Percentiles rank a stretch among this genome's conserved stretches.
Evolutionary conservation across 1,140 invertebrate genomes (phyloP).

Genomic region (Lasaia peninsularis): DNA sequence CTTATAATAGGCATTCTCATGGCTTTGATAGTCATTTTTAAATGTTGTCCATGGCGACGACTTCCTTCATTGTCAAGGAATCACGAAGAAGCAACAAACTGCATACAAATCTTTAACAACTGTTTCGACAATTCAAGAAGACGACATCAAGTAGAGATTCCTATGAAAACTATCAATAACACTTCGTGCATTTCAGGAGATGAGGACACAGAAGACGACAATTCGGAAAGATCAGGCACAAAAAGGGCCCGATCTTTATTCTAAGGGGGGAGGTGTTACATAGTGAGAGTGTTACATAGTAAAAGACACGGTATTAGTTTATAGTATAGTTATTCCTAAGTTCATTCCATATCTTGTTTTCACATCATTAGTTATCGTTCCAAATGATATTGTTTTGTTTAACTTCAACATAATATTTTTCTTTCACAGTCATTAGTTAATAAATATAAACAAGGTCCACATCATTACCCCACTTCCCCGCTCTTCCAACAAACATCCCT

Average conservation of each 20-base stretch:
- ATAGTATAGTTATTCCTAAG: no score
- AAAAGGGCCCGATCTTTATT: constrained; percentile 17
- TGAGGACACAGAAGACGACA: neutral
- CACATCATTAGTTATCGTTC: no score
- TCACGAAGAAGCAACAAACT: neutral
- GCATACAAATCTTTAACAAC: constrained; percentile 13
- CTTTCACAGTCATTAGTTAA: no score
- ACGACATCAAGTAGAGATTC: neutral
- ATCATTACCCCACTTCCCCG: no score
- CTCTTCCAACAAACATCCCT: no score
- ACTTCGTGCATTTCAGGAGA: neutral
- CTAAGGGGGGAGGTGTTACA: constrained; percentile 16
- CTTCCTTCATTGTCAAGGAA: neutral
- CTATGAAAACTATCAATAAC: neutral
- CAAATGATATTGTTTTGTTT: no score
- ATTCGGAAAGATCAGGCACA: neutral
- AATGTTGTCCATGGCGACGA: neutral
- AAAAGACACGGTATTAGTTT: no score
- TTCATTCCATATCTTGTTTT: no score
- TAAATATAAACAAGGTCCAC: no score
- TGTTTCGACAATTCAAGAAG: constrained; percentile 13
- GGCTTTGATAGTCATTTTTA: neutral
- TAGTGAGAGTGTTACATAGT: no score
- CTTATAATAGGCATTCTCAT: constrained; percentile 2
- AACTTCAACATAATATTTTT: no score